Evolutionary conservation across 2,113 vertebrate species (phyloP), one percentile per base, ranked within the genome.

Genomic region (Syngnathus typhle): DNA sequence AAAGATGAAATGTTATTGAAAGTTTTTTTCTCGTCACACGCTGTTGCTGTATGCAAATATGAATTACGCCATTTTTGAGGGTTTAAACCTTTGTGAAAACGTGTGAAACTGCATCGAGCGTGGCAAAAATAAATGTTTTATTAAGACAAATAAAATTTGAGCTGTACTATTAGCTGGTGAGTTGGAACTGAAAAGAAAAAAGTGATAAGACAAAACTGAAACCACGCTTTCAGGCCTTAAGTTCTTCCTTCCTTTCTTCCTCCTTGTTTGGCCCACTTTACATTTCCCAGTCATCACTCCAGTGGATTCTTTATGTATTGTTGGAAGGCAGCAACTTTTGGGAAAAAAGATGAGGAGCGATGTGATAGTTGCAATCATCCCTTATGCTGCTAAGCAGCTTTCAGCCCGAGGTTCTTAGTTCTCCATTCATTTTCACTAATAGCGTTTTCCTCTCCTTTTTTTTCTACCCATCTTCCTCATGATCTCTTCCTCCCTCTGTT

Each of bases 371-470:
- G 73, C 73, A 81, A 76, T 88, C 79, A 82, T 78, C 69, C 77
- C 71, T 39, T 68, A 64, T 60, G 76, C 73, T 73, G 80, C 74
- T 82, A 76, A 82, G 75, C 70, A 73, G 79, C 65, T 79, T 80
- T 76, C 18, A 69, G 78, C 76, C 63, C 1, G 56, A 71, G 86
- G 79, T 84, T 82, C 66, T 82, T 78, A 72, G 73, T 80, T 76
- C 64, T 67, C 51, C 64, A 63, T 79, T 84, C 81, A 54, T 78
- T 85, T 77, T 75, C 64, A 38, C 76, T 84, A 79, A 85, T 84
- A 70, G 77, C 55, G 70, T 51, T 70, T 82, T 82, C 74, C 64
- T 81, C 61, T 68, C 38, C 64, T 64, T 64, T 66, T 64, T 66
- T 44, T 49, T 62, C 63, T 46, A 39, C 54, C 60, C 64, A 16